Evolutionary conservation across 2,113 vertebrate genomes (phyloP), one percentile per base, ranked within the genome.

Genomic region (Hystrix cristata): DNA sequence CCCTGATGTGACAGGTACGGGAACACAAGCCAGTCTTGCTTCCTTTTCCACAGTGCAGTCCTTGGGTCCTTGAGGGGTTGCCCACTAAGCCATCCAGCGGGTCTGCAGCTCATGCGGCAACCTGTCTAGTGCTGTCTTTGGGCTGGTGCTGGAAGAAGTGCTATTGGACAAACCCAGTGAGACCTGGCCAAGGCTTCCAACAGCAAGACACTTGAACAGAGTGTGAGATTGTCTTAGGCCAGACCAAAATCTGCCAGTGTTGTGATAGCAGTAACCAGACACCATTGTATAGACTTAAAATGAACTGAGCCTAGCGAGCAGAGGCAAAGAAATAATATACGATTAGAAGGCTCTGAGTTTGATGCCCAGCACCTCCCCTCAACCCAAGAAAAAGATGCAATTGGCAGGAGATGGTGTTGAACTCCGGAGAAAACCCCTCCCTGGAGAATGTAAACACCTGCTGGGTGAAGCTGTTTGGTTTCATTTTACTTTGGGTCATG

Each of bases 401-500:
- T 9, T 67, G 34, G 57, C 29, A 94, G 34, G 51, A 8, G 16
- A 79, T 31, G 4, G 78, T 62, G 3, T 21, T 89, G 31, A 87
- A 34, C 72, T 85, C 34, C 13, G 7, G 19, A 3, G 2, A 1
- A 84, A 23, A 89, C 62, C 59, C 29, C 21, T 7, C 16, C 46
- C 7, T 65, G 34, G 25, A 59, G 23, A 81, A 57, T 7, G 27
- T 53, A 38, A 89, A 85, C 48, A 19, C 1, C 14, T 57, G 64
- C 59, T 80, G 65, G 78, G 23, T 74, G 23, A 62, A 43, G 6
- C 25, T 60, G 25, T 21, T 90, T 65, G 14, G 34, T 86, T 94
- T 89, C 89, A 62, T 87, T 91, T 91, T 80, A 76, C 34, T 94
- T 85, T 16, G 27, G 11, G 25, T 92, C 38, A 81, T 64, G n/a